Evolutionary conservation across 2,888 invertebrate species (phyloP).

Genomic region (Brachylomia viminalis): DNA sequence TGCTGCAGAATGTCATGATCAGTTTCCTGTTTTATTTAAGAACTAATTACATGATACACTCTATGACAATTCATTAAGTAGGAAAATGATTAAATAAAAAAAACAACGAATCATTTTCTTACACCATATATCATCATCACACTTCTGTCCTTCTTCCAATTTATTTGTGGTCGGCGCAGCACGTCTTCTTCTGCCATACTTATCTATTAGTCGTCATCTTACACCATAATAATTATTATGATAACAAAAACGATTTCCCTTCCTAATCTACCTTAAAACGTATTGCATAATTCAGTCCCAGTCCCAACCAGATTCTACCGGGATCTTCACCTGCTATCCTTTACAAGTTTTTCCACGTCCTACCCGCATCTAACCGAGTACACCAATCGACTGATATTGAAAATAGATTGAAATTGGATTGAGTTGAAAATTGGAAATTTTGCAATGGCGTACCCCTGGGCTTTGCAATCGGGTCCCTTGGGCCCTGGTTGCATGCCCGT

Average conservation of each 20-base stretch:
- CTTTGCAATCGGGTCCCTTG: constrained; percentile 49
- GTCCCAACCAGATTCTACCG: constrained; percentile 4
- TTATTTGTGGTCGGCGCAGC: accelerated
- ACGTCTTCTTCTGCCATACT: too few species aligned
- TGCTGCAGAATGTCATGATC: too few species aligned
- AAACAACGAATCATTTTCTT: neutral
- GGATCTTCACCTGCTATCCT: constrained; percentile 52
- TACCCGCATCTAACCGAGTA: constrained; percentile 56
- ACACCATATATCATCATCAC: neutral
- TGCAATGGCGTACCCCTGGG: constrained; percentile 59
- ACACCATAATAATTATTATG: neutral
- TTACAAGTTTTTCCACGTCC: constrained; percentile 59
- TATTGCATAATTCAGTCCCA: constrained; percentile 33
- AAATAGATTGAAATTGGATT: constrained; percentile 70
- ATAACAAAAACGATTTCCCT: neutral
- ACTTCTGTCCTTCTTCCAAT: too few species aligned
- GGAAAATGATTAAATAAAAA: neutral
- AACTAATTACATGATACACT: too few species aligned
- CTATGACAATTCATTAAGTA: neutral
- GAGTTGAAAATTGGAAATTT: constrained; percentile 68
- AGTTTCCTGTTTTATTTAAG: too few species aligned
- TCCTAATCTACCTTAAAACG: neutral
- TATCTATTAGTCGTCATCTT: neutral
- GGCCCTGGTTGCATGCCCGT: constrained; percentile 47
- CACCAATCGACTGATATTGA: constrained; percentile 67